phyloP scores from a whole-genome alignment of 2,888 invertebrate genomes.

The Crocallis elinguaria region DNA sequence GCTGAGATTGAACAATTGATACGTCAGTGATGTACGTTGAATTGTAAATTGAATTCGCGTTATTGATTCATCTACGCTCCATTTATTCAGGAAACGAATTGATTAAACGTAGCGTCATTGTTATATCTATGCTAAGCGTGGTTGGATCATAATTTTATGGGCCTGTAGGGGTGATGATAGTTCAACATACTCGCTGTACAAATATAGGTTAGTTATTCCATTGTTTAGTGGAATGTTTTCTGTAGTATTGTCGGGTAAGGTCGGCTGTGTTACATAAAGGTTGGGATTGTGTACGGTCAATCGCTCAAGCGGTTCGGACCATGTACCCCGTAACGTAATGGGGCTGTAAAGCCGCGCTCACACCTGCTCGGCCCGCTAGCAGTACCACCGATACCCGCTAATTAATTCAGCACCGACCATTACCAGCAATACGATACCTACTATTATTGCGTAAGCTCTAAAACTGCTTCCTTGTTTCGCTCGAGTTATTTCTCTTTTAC shows the following conservation, averaged over 20 bases:
- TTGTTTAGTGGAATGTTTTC: conserved; percentile 43
- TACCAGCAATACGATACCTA: conserved; percentile 65
- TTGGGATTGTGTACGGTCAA: conserved; percentile 57
- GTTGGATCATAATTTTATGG: conserved; percentile 59
- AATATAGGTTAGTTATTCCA: conserved; percentile 34
- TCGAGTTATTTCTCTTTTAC: conserved; percentile 57
- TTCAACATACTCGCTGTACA: conserved; percentile 38
- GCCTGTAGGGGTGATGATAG: conserved; percentile 48
- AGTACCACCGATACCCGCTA: conserved; percentile 59
- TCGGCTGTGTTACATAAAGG: conserved; percentile 39
- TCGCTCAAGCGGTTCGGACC: conserved; percentile 63
- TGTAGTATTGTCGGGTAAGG: conserved; percentile 44
- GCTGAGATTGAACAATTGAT: conserved; percentile 82
- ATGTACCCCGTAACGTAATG: conserved; percentile 65
- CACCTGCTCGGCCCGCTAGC: conserved; percentile 61
- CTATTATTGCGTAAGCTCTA: conserved; percentile 58
- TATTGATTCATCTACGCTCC: conserved; percentile 77
- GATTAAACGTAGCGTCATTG: conserved; percentile 68
- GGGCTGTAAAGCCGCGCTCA: conserved; percentile 69
- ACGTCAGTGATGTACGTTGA: conserved; percentile 80
- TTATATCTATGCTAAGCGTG: conserved; percentile 65
- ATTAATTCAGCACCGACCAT: conserved; percentile 75
- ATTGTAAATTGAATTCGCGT: conserved; percentile 81
- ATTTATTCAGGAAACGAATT: conserved; percentile 78
- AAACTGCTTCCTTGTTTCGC: conserved; percentile 56